Evolutionary conservation across 1,140 invertebrate genomes (phyloP).

Genomic region (Anagrus nilaparvatae): DNA sequence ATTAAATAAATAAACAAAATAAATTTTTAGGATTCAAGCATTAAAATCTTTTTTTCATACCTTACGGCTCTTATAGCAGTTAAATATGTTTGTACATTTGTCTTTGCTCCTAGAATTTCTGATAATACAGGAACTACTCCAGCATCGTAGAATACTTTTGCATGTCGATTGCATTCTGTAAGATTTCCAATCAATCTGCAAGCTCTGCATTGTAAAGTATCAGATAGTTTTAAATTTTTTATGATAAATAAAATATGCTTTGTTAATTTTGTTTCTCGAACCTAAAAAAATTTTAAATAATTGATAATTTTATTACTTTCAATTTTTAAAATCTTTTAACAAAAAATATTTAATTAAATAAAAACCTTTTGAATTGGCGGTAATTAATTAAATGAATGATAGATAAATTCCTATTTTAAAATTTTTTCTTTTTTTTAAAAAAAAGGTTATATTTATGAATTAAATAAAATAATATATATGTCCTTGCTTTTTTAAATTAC

Average conservation of each 20-base stretch:
- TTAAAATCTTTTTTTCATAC: too few relatives aligned
- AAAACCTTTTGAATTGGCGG: too few relatives aligned
- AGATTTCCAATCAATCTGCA: slow-evolving; percentile 35
- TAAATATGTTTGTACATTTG: slow-evolving; percentile 23
- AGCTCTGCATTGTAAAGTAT: slow-evolving; percentile 29
- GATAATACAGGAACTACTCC: slow-evolving; percentile 22
- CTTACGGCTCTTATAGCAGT: slow-evolving; percentile 33
- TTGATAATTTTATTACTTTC: too few relatives aligned
- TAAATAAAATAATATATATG: too few relatives aligned
- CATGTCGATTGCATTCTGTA: slow-evolving; percentile 27
- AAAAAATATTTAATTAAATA: too few relatives aligned
- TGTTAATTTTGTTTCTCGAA: slow-evolving; percentile 25
- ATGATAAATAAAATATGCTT: slow-evolving; percentile 26
- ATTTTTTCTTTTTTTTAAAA: too few relatives aligned
- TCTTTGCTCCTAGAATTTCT: slow-evolving; percentile 20
- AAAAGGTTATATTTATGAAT: too few relatives aligned
- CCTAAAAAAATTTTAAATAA: slow-evolving; percentile 22
- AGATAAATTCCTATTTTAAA: too few relatives aligned
- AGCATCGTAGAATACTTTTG: slow-evolving; percentile 25
- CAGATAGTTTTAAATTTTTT: slow-evolving; percentile 22
- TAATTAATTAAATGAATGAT: too few relatives aligned
- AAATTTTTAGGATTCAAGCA: slow-evolving; percentile 3
- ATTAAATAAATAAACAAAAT: slow-evolving; percentile 5
- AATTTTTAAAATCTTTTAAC: too few relatives aligned
- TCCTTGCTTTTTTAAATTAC: too few relatives aligned